Conservation (phyloP, 2,113 vertebrate genomes). For the Tricholaema leucomelas region DNA sequence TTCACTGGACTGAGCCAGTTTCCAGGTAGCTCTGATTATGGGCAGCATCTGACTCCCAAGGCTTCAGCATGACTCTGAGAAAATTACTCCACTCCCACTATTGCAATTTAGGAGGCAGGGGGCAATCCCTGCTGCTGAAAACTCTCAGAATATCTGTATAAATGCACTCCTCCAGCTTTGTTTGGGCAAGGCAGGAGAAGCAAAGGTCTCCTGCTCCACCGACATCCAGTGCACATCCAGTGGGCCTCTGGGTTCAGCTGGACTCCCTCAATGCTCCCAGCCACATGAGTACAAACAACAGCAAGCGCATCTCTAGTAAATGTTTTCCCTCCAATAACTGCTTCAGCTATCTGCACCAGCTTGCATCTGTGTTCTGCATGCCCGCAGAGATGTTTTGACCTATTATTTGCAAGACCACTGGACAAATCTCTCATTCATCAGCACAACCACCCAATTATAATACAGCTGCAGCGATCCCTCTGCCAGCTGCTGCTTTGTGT, state of each 20-base stretch:
- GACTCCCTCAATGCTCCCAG: neutral
- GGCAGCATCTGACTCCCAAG: neutral
- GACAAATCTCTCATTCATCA: constrained; percentile 51
- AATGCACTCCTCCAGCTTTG: neutral
- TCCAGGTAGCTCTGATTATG: neutral
- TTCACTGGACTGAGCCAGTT: neutral
- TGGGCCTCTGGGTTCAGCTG: neutral
- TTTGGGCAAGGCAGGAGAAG: neutral
- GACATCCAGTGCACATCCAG: neutral
- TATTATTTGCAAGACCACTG: constrained; percentile 46
- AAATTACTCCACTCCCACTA: neutral
- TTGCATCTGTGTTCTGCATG: constrained; percentile 22
- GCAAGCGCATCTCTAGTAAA: neutral
- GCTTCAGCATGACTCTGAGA: neutral
- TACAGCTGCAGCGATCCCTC: neutral
- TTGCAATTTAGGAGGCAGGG: neutral
- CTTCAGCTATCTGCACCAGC: neutral
- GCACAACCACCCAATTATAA: constrained; percentile 51
- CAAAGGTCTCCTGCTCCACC: neutral
- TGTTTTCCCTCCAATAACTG: neutral
- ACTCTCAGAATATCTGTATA: neutral
- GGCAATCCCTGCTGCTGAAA: neutral
- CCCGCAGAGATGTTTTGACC: constrained; percentile 40
- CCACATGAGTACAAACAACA: neutral
- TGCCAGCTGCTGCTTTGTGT: constrained; percentile 52